Conservation (phyloP, 1,140 invertebrate species). For the Drosophila ironensis region DNA sequence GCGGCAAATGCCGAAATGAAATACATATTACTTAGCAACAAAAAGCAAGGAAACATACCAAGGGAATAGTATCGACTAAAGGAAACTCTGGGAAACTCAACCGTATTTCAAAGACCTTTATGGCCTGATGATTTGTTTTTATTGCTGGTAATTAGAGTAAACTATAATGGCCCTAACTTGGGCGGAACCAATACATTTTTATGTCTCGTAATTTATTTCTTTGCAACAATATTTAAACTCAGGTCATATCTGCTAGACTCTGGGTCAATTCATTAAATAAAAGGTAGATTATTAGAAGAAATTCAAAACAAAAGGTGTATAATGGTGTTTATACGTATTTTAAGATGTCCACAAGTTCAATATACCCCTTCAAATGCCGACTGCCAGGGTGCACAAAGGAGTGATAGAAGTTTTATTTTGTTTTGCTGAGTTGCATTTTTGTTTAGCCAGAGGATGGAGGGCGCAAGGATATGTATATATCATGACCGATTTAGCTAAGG, state of each 20-base stretch:
- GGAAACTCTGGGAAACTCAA: background rate
- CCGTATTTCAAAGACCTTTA: background rate
- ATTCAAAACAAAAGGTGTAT: too few relatives aligned
- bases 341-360: background rate
- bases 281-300: too few relatives aligned
- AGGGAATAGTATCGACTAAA: background rate
- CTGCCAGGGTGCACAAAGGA: slow-evolving; percentile 1
- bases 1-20: slow-evolving; percentile 75
- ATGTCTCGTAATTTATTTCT: too few relatives aligned
- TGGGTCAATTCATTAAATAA: too few relatives aligned
- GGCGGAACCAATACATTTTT: too few relatives aligned
- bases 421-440: slow-evolving; percentile 69
- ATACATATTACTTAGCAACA: slow-evolving; percentile 76
- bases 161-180: too few relatives aligned
- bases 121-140: too few relatives aligned
- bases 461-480: slow-evolving; percentile 16
- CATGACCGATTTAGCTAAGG: slow-evolving; percentile 39
- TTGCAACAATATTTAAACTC: too few relatives aligned
- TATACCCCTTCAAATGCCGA: background rate
- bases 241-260: too few relatives aligned
- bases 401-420: slow-evolving; percentile 54
- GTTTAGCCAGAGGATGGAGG: slow-evolving; percentile 17
- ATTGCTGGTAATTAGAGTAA: too few relatives aligned
- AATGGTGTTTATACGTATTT: too few relatives aligned
- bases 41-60: background rate